Percentiles rank a stretch among this genome's conserved stretches.
Conservation (phyloP, 2,888 invertebrate species). For the Galerucella nymphaeae region DNA sequence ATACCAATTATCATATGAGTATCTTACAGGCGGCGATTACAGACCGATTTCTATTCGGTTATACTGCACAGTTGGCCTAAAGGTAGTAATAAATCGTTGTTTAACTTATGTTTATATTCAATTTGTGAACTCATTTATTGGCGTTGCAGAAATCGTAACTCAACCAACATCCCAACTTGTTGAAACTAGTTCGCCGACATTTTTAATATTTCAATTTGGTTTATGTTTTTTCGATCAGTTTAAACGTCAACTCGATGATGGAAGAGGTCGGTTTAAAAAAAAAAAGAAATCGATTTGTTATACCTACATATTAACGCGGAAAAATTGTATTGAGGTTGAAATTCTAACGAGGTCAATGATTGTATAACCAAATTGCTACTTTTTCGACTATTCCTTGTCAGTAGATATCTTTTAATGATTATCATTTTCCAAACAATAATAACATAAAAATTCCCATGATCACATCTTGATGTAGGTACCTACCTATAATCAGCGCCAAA, state of each 20-base stretch:
- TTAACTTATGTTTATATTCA: slow-evolving; percentile 51
- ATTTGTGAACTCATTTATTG: slow-evolving; percentile 53
- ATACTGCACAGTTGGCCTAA: slow-evolving; percentile 39
- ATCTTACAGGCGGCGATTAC: slow-evolving; percentile 39
- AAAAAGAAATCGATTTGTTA: background rate
- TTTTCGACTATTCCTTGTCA: no score
- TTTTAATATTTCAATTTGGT: slow-evolving; percentile 42
- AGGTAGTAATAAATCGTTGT: slow-evolving; percentile 49
- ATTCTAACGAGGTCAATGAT: no score
- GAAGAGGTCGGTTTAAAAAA: background rate
- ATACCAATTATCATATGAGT: slow-evolving; percentile 38
- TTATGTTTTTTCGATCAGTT: slow-evolving; percentile 35
- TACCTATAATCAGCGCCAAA: slow-evolving; percentile 22
- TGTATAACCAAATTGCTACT: no score
- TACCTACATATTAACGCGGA: background rate
- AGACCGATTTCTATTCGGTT: slow-evolving; percentile 39
- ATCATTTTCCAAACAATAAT: background rate
- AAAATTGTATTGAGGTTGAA: background rate
- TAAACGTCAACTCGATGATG: slow-evolving; percentile 23
- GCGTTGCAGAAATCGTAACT: slow-evolving; percentile 48
- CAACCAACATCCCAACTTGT: slow-evolving; percentile 37
- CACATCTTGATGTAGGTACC: background rate
- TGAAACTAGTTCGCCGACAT: slow-evolving; percentile 39
- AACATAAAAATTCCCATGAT: background rate
- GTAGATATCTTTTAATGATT: background rate